Conservation (phyloP, 2,888 invertebrate species). For the Andrena minutula region DNA sequence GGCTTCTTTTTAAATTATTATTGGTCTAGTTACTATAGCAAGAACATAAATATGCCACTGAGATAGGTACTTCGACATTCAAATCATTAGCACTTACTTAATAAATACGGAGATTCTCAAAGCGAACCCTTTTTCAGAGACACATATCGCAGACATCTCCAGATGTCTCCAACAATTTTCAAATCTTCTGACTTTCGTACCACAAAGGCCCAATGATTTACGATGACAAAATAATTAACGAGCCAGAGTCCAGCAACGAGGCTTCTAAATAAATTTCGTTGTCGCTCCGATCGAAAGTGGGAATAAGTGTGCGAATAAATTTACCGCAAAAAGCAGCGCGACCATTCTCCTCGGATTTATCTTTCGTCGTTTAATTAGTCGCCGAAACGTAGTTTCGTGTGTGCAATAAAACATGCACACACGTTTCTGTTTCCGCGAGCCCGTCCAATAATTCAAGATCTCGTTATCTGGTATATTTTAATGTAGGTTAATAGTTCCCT, state of each 20-base stretch:
- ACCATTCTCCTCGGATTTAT: slow-evolving; percentile 2
- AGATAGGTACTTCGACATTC: not conserved
- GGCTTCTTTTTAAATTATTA: not conserved
- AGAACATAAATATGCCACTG: not conserved
- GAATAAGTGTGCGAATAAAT: slow-evolving; percentile 1
- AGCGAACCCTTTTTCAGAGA: not conserved
- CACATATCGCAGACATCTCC: no score
- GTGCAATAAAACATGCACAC: not conserved
- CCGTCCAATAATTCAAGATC: not conserved
- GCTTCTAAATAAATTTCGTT: not conserved
- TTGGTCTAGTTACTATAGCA: not conserved
- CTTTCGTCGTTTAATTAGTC: slow-evolving; percentile 2
- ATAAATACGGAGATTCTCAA: not conserved
- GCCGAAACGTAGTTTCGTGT: not conserved
- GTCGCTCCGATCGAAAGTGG: not conserved
- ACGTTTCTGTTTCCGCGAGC: not conserved
- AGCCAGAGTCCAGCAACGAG: not conserved
- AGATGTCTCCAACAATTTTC: no score
- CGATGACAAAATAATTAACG: not conserved
- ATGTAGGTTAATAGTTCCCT: not conserved
- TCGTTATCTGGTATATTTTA: slow-evolving; percentile 12
- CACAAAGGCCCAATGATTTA: not conserved
- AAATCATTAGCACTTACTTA: no score
- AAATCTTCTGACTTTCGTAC: no score
- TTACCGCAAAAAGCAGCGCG: not conserved